Percentiles rank a stretch among this genome's conserved stretches.
Evolutionary conservation across 2,113 vertebrate genomes (phyloP).

Genomic region (Antidorcas marsupialis): DNA sequence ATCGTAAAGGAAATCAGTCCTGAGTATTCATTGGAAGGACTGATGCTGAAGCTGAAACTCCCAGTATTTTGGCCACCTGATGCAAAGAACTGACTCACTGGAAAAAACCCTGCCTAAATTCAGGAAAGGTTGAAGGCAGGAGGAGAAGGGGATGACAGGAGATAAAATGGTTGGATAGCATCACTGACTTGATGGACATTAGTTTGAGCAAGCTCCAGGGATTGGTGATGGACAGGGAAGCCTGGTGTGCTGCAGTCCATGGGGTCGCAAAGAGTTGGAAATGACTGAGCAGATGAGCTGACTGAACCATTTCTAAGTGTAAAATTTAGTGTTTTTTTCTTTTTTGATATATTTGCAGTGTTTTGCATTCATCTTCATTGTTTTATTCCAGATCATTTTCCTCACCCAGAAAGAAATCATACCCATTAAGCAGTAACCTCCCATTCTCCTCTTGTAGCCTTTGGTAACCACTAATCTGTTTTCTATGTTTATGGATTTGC

Average conservation of each 20-base stretch:
- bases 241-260: neutral
- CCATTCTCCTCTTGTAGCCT: neutral
- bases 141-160: neutral
- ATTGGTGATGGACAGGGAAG: neutral
- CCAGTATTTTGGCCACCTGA: neutral
- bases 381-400: neutral
- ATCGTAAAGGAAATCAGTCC: neutral
- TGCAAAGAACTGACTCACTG: neutral
- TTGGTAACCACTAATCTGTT: neutral
- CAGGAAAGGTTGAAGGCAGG: neutral
- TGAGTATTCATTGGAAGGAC: neutral
- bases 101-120: neutral
- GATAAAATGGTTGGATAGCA: neutral
- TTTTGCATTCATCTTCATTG: neutral
- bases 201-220: neutral
- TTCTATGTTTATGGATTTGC: neutral
- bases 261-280: neutral
- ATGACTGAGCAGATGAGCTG: neutral
- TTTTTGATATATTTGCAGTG: neutral
- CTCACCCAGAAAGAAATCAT: neutral
- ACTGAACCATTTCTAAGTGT: neutral
- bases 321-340: neutral
- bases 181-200: neutral
- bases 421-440: neutral
- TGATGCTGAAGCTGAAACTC: neutral